Conservation (phyloP, 1,140 invertebrate genomes). For the Conopomorpha cramerella region DNA sequence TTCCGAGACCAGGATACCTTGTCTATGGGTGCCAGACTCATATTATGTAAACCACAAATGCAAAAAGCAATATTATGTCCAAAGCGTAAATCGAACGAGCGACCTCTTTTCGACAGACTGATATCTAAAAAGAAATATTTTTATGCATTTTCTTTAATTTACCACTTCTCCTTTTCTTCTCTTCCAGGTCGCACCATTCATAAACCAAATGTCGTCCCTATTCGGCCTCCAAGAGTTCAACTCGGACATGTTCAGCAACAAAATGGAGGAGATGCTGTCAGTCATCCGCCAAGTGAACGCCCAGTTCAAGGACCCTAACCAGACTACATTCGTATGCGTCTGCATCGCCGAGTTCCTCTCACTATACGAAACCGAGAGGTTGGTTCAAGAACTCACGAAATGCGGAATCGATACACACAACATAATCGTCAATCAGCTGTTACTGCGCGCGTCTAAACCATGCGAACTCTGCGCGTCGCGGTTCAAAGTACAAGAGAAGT, state of each 20-base stretch:
- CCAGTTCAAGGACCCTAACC: slow-evolving; percentile 95
- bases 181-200: slow-evolving; percentile 62
- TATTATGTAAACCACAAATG: too few species aligned
- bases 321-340: slow-evolving; percentile 99
- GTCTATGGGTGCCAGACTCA: too few species aligned
- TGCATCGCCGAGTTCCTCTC: slow-evolving; percentile 99
- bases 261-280: slow-evolving; percentile 94
- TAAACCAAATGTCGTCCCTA: slow-evolving; percentile 79
- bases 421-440: slow-evolving; percentile 87
- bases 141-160: too few species aligned
- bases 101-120: too few species aligned
- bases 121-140: too few species aligned
- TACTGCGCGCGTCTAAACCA: slow-evolving; percentile 67
- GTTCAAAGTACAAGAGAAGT: slow-evolving; percentile 92
- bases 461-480: slow-evolving; percentile 91
- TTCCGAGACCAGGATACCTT: too few species aligned
- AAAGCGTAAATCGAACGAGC: too few species aligned
- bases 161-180: too few species aligned
- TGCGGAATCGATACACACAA: slow-evolving; percentile 98
- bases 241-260: slow-evolving; percentile 87
- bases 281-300: slow-evolving; percentile 95
- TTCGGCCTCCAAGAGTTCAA: slow-evolving; percentile 90
- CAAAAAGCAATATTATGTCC: too few species aligned
- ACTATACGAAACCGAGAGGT: slow-evolving; percentile 96
- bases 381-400: slow-evolving; percentile 94